Conservation (phyloP, 2,888 invertebrate species). For the Cataglyphis livida region DNA sequence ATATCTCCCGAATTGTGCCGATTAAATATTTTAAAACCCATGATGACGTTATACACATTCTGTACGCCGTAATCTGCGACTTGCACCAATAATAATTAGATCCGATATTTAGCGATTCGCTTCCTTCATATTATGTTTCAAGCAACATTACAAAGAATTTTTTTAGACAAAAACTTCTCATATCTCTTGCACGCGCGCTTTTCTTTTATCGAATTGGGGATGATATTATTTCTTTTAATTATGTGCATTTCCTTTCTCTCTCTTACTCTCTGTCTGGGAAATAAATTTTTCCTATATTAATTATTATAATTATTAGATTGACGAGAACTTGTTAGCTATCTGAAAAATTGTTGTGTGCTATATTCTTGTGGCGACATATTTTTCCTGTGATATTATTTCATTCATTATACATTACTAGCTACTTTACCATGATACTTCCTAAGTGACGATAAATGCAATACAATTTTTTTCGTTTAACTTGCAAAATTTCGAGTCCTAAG, state of each 20-base stretch:
- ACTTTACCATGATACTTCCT: background rate
- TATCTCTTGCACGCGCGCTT: background rate
- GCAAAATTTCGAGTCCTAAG: conserved; percentile 1
- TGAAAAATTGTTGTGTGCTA: background rate
- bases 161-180: background rate
- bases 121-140: background rate
- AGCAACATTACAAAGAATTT: background rate
- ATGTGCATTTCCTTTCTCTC: no score
- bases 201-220: background rate
- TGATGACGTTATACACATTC: conserved; percentile 1
- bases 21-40: conserved; percentile 18
- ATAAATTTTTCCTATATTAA: background rate
- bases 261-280: background rate
- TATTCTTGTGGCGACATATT: background rate
- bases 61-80: background rate
- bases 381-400: conserved; percentile 9
- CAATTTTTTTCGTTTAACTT: conserved; percentile 24
- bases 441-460: background rate
- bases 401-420: background rate
- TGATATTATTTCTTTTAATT: background rate
- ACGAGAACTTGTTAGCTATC: background rate
- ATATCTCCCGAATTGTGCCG: background rate
- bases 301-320: background rate
- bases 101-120: background rate
- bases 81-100: background rate